Evolutionary conservation across 2,113 vertebrate genomes (phyloP).

Genomic region (Megaceryle maxima): DNA sequence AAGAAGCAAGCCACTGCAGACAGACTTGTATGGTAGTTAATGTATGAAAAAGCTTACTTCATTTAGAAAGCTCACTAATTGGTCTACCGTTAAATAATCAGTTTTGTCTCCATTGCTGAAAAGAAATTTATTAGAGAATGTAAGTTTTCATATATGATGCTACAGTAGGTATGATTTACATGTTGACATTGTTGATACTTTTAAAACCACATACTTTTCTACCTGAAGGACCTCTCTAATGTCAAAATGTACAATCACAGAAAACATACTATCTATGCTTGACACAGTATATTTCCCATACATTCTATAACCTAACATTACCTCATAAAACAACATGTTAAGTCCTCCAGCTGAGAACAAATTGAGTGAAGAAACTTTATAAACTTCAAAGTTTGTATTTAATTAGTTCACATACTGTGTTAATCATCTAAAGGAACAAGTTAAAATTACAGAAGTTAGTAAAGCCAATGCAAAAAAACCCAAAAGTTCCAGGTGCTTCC

Average conservation of each 20-base stretch:
- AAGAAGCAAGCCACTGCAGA: constrained; percentile 84
- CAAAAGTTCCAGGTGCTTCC: constrained; percentile 58
- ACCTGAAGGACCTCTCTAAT: constrained; percentile 37
- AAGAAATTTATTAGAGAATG: constrained; percentile 97
- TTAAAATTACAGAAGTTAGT: constrained; percentile 89
- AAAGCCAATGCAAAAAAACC: constrained; percentile 77
- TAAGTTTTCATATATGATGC: constrained; percentile 81
- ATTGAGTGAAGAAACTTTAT: constrained; percentile 47
- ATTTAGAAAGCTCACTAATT: constrained; percentile 99
- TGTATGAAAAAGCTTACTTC: constrained; percentile 99
- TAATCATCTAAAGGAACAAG: constrained; percentile 83
- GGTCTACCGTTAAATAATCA: constrained; percentile 99
- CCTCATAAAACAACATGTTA: constrained; percentile 75
- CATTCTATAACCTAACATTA: neutral
- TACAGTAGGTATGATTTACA: constrained; percentile 82
- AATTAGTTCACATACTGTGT: constrained; percentile 81
- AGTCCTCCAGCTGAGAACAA: constrained; percentile 74
- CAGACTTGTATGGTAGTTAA: constrained; percentile 89
- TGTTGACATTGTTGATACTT: constrained; percentile 76
- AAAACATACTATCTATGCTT: neutral
- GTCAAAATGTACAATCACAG: constrained; percentile 48
- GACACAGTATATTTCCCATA: neutral
- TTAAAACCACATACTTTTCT: constrained; percentile 59
- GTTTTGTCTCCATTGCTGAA: constrained; percentile 99
- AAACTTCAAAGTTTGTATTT: constrained; percentile 65